These are phyloP conservation scores for Sebastes diaconus DNA, from an alignment of 2,797 vertebrate genomes.

Conservation along the genomic window DNA sequence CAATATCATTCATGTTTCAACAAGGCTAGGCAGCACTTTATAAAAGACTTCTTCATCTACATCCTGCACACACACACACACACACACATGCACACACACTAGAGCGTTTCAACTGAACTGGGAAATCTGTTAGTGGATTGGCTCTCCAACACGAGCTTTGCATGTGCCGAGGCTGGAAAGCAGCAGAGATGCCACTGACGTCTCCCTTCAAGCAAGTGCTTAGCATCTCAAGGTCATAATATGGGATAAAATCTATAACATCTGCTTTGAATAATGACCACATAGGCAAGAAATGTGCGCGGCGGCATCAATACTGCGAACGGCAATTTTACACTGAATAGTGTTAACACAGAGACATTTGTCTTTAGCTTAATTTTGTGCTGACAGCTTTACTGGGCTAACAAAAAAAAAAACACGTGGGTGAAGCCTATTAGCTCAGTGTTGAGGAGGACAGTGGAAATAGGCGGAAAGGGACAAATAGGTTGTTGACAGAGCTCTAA, in stretches of 20 bases:
- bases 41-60: constrained; percentile 54
- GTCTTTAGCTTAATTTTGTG: constrained; percentile 67
- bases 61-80: constrained; percentile 25
- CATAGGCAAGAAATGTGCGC: constrained; percentile 77
- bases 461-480: constrained; percentile 50
- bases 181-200: constrained; percentile 73
- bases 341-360: constrained; percentile 66
- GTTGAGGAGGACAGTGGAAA: constrained; percentile 32
- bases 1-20: constrained; percentile 66
- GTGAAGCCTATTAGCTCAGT: constrained; percentile 34
- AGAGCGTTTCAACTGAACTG: constrained; percentile 28
- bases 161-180: constrained; percentile 45
- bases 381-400: constrained; percentile 61
- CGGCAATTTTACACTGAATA: constrained; percentile 64
- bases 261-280: constrained; percentile 82
- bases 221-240: constrained; percentile 79
- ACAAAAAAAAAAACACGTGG: constrained; percentile 30
- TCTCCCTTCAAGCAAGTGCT: constrained; percentile 72
- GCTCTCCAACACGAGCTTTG: constrained; percentile 4
- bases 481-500: constrained; percentile 64
- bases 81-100: background rate
- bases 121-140: constrained; percentile 40
- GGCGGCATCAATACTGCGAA: constrained; percentile 63
- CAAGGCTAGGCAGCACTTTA: constrained; percentile 40
- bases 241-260: constrained; percentile 79